phyloP scores from a whole-genome alignment of 2,113 vertebrate genomes.

The Herpetotheres cachinnans region DNA sequence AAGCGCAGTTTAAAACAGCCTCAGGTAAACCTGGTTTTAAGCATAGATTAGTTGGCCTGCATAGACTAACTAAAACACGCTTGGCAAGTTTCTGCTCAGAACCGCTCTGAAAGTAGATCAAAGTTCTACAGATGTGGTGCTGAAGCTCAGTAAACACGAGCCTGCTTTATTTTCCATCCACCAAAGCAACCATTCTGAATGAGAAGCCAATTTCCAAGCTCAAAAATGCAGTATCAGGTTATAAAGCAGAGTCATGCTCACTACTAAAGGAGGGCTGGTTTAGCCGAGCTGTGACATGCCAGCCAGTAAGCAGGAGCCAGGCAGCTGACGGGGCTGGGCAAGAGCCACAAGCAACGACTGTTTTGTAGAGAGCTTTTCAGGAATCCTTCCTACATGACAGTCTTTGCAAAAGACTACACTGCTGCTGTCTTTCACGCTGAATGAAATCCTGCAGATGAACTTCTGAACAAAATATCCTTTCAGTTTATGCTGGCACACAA shows the following conservation, averaged over 20 bases:
- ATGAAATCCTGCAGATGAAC: conserved; percentile 39
- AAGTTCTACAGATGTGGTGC: conserved; percentile 13
- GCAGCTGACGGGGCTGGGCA: conserved; percentile 39
- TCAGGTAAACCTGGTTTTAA: not conserved
- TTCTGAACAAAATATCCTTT: conserved; percentile 52
- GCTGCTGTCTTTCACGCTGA: conserved; percentile 30
- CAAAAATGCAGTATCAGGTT: not conserved
- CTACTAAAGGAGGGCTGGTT: not conserved
- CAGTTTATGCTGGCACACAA: conserved; percentile 19
- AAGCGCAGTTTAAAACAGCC: not conserved
- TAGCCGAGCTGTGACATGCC: not conserved
- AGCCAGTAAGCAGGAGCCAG: conserved; percentile 32
- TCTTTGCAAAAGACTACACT: conserved; percentile 50
- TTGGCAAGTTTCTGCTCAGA: conserved; percentile 9
- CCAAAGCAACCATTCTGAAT: not conserved
- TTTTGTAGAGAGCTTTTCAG: conserved; percentile 46
- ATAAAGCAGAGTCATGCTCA: not conserved
- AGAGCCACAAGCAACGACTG: conserved; percentile 40
- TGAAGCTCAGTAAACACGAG: not conserved
- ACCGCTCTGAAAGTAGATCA: not conserved
- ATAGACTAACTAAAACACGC: not conserved
- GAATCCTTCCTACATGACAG: conserved; percentile 47
- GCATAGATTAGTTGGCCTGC: not conserved
- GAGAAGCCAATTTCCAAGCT: not conserved
- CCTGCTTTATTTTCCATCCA: not conserved